Evolutionary conservation across 2,113 vertebrate genomes (phyloP).

Genomic region (Bubalus kerabau): DNA sequence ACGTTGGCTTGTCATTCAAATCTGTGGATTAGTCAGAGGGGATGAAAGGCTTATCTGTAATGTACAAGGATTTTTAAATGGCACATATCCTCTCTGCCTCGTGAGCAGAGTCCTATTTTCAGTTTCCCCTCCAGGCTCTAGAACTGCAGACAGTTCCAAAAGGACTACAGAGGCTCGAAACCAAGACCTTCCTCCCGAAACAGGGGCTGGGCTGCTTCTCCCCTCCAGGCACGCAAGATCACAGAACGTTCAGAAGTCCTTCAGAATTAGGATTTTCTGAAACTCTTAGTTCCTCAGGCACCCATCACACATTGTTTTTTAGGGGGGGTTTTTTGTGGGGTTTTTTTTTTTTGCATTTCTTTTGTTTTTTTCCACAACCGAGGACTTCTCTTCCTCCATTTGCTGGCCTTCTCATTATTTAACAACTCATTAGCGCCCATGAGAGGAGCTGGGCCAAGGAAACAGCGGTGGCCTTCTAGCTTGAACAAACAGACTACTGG

Average conservation of each 20-base stretch:
- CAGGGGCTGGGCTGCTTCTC: not conserved
- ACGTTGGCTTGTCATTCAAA: not conserved
- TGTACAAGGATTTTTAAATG: not conserved
- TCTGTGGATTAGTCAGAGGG: not conserved
- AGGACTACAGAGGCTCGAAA: not conserved
- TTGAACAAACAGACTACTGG: not conserved
- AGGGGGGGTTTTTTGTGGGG: too few species aligned
- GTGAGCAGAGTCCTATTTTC: not conserved
- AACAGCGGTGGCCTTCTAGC: not conserved
- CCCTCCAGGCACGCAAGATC: not conserved
- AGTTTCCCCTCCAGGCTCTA: not conserved
- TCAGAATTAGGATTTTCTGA: not conserved
- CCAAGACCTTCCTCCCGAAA: not conserved
- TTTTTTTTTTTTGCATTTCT: not conserved
- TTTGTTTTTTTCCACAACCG: not conserved
- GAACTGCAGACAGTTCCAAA: not conserved
- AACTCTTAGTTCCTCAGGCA: not conserved
- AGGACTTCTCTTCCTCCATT: not conserved
- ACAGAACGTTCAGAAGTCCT: not conserved
- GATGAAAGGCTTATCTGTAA: not conserved
- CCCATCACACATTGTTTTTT: not conserved
- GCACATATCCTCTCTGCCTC: not conserved
- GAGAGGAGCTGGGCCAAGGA: not conserved
- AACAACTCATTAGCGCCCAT: not conserved
- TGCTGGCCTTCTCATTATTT: not conserved